Base-by-base conservation (phyloP, 1,140 invertebrate species). In the Lucilia cuprina region DNA sequence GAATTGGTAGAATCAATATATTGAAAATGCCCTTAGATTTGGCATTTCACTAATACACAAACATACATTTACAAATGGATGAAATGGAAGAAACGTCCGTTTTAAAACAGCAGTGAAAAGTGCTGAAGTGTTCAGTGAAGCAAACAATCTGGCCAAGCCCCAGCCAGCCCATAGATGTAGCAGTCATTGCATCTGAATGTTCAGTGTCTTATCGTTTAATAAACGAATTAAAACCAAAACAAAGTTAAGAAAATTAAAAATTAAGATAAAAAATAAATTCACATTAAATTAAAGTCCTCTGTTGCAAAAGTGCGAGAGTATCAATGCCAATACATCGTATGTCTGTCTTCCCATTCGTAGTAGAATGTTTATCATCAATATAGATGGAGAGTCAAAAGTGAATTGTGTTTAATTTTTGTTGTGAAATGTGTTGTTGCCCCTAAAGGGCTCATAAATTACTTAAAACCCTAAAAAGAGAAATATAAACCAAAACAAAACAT, bases 211-310 rank as follows among this genome's bases (percentile, higher is more conserved):
- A 80, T 80, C 41, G 41, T 80, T 80, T 80, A 80, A 21, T 49
- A 80, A 80, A 80, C 77, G 77, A 80, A 80, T 80, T 80, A 80
- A 80, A 80, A 80, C 35, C 77, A 80, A 80, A 80, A 80, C 77
- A 80, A 80, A 80, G 77, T 80, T 80, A 80, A 80, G 77, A 80
- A 80, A 80, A 80, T 80, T 80, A 80, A 80, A 80, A 50, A 80
- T 80, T 80, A 80, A 80, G 77, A 80, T 80, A 50, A 80, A 80
- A 80, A 41, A 80, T 80, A 21, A 78, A 80, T 80, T 21, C 77
- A 50, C 41, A 80, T 49, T 70, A 19, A 70, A 80, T 49, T 25
- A 80, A 49, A 80, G 50, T 41, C 41, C 77, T 10, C 77, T 80
- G 35, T 35, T 78, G 75, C 41, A 9, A 47, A 47, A 35, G 35